Evolutionary conservation across 1,140 invertebrate genomes (phyloP), one percentile per base, ranked within the genome.

Genomic region (Gryon sp.): DNA sequence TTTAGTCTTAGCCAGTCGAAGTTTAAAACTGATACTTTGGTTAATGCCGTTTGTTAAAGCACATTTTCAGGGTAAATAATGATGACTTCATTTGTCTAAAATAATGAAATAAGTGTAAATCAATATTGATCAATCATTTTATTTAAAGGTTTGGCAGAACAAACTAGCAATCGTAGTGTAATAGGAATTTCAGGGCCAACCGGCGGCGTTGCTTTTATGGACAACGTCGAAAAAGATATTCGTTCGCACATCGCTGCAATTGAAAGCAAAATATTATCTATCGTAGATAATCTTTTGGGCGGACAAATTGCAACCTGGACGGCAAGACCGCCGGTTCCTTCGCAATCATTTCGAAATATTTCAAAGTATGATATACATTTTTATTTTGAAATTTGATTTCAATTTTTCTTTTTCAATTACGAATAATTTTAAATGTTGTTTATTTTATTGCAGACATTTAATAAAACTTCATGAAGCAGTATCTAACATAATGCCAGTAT

Each of bases 261-360:
- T 70, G 94, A 96, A 82, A 92, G 92, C 70, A 99, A 99, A 90
- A 92, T 99, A 63, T 92, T 97, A 20, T 90, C 92, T 14, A 96
- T 99, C 79, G 95, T 99, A 40, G 94, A 94, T 78, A 94, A 94
- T 80, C 92, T 97, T 76, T 87, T 98, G 11, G 91, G 91, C 22
- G 91, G 91, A 41, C 94, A 97, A 82, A 88, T 97, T 66, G 90
- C 89, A 9, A 90, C 90, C 70, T 99, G 98, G 97, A 96, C 97
- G 85, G 97, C 97, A 0, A 94, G 95, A 82, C 96, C 97, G 15
- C 97, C 98, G 1, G 94, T 99, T 74, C 98, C 98, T 20, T 99
- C 98, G 1, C 92, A 94, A 80, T 93, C 94, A 80, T 98, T 99
- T 87, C 92, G 96, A 69, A 94, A 94, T 88, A 96, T 99, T 82